Base-by-base conservation (phyloP, 2,888 invertebrate species). In the Drepanosiphum platanoidis region DNA sequence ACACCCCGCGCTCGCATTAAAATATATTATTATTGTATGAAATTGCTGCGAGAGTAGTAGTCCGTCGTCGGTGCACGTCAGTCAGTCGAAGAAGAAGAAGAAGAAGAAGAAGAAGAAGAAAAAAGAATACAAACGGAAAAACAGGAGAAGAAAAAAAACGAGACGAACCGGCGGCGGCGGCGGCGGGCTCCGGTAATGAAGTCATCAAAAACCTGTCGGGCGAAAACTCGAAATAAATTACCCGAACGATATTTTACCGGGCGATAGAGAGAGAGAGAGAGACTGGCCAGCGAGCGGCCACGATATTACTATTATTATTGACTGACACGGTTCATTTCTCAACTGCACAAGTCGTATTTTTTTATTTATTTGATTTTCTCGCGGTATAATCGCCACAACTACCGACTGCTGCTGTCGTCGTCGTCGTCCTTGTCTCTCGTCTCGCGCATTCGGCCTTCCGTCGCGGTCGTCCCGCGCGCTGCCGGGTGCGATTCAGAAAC, bases 181-280 rank as follows among this genome's bases (percentile, higher is more conserved):
- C n/a, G n/a, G n/a, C n/a, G n/a, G n/a, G n/a, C n/a, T n/a, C n/a
- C 74, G 58, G 71, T 81, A 81, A 81, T 72, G 82, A 83, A 83
- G 82, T 66, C 75, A 75, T 84, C 83, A 68, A 27, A 68, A 84
- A 77, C 83, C 66, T 75, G 83, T 84, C 83, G 7, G 75, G 68
- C 75, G 68, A 75, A 84, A 75, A 68, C 42, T 52, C 46, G 68
- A 64, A 84, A 75, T 68, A 52, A 52, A 84, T 84, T 68, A 68
- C 83, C 22, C 52, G 75, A 32, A 68, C 75, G 8, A 75, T 83
- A 83, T 83, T 83, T 75, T 32, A 83, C 83, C n/a, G 66, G 39
- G 11, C 5, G 22, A 18, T n/a, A n/a, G n/a, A n/a, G n/a, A n/a
- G n/a, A n/a, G 52, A 2, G 70, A 11, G n/a, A 18, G 34, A 15